phyloP scores from a whole-genome alignment of 2,113 vertebrate genomes.

The Gallinago jamesoni region DNA sequence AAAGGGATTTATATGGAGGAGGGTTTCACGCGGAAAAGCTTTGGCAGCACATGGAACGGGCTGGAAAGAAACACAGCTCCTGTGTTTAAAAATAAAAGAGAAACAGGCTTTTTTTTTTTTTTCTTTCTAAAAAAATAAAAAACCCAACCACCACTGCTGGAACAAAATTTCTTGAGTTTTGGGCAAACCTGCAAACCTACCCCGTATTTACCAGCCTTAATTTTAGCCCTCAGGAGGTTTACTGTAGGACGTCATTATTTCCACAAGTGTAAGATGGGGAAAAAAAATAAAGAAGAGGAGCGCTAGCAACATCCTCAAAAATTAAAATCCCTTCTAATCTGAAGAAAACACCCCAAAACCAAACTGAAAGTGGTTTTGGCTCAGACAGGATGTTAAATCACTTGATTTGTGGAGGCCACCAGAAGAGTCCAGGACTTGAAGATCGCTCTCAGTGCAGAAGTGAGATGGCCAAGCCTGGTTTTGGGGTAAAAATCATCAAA shows the following conservation, averaged over 20 bases:
- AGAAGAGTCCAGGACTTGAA: background rate
- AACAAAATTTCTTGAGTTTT: background rate
- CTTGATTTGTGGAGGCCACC: background rate
- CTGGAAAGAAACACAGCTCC: background rate
- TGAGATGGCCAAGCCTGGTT: rapidly evolving
- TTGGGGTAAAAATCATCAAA: background rate
- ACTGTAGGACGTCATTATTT: background rate
- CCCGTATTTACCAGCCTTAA: constrained; percentile 26
- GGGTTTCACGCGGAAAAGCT: background rate
- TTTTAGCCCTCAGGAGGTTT: constrained; percentile 31
- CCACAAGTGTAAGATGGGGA: background rate
- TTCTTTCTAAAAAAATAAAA: background rate
- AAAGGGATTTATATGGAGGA: background rate
- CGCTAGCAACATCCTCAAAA: rapidly evolving
- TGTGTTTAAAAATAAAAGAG: background rate
- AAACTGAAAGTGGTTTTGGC: background rate
- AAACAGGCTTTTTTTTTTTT: background rate
- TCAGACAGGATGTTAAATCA: background rate
- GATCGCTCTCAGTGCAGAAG: background rate
- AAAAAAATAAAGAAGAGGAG: background rate
- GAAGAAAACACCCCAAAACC: background rate
- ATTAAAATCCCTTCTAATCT: background rate
- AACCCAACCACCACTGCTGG: too few relatives aligned
- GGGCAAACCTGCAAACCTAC: background rate
- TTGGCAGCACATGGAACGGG: background rate